Percentiles rank a stretch among this genome's conserved stretches.
Evolutionary conservation across 2,888 invertebrate species (phyloP).

Genomic region (Ormyrus rosae): DNA sequence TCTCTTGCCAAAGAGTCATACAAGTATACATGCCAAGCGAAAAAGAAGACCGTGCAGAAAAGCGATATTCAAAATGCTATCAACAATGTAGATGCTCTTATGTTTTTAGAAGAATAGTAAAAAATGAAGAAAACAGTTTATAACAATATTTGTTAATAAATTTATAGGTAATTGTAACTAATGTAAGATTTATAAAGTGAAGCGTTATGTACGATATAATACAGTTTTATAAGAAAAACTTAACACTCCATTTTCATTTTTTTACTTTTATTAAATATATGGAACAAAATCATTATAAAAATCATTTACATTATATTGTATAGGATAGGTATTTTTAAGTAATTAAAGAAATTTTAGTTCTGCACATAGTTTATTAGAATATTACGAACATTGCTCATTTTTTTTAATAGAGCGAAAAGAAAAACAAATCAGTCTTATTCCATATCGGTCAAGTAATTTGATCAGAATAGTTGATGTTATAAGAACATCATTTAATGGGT

Average conservation of each 20-base stretch:
- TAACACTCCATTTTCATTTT: too few species aligned
- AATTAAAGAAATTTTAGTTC: constrained; percentile 53
- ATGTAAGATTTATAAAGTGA: background rate
- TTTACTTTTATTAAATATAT: too few species aligned
- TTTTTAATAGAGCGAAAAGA: constrained; percentile 58
- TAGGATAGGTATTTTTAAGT: constrained; percentile 44
- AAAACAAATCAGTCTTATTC: constrained; percentile 69
- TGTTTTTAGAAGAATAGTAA: constrained; percentile 82
- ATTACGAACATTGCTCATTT: constrained; percentile 57
- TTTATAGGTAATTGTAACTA: background rate
- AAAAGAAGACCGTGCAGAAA: constrained; percentile 89
- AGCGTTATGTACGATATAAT: background rate
- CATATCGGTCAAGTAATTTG: constrained; percentile 59
- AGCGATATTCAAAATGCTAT: constrained; percentile 89
- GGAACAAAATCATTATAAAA: too few species aligned
- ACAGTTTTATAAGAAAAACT: too few species aligned
- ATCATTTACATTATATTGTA: background rate
- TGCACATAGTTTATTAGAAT: constrained; percentile 59
- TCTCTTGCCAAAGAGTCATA: constrained; percentile 88
- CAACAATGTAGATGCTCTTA: constrained; percentile 85
- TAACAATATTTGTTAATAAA: constrained; percentile 1
- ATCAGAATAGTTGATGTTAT: constrained; percentile 40
- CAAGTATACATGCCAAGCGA: constrained; percentile 83
- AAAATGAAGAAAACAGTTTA: constrained; percentile 68
- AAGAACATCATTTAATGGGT: constrained; percentile 29